Percentiles rank a stretch among this genome's conserved stretches.
phyloP scores from a whole-genome alignment of 2,888 invertebrate genomes.

The Rotaria magnacalcarata region DNA sequence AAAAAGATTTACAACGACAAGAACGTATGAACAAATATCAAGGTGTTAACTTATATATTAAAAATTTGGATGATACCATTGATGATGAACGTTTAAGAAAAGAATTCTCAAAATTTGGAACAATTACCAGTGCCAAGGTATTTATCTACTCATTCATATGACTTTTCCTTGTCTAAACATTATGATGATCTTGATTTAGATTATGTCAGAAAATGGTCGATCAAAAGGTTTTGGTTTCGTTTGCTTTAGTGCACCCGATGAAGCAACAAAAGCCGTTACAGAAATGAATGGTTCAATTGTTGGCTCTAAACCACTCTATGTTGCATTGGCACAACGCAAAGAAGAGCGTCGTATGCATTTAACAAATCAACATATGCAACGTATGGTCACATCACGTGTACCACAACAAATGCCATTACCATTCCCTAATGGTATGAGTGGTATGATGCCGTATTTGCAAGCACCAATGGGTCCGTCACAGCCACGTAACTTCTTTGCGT shows the following conservation, averaged over 20 bases:
- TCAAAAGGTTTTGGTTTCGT: constrained; percentile 90
- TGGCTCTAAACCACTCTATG: constrained; percentile 67
- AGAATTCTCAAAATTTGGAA: constrained; percentile 90
- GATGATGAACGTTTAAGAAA: constrained; percentile 91
- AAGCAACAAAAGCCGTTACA: constrained; percentile 67
- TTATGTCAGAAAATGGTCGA: constrained; percentile 64
- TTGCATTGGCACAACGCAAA: constrained; percentile 96
- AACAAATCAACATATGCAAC: constrained; percentile 45
- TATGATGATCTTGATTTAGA: constrained; percentile 6
- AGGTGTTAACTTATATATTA: constrained; percentile 96
- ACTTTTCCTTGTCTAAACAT: neutral
- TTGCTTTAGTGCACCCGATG: constrained; percentile 88
- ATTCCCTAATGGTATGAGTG: constrained; percentile 33
- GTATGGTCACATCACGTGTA: constrained; percentile 40
- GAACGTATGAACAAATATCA: constrained; percentile 76
- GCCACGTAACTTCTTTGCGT: constrained; percentile 39
- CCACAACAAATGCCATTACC: constrained; percentile 38
- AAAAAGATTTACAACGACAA: constrained; percentile 89
- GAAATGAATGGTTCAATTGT: constrained; percentile 47
- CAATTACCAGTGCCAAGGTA: constrained; percentile 98
- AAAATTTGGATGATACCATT: constrained; percentile 94
- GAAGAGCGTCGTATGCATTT: constrained; percentile 79
- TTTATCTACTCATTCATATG: too few species aligned
- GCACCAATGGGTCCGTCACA: constrained; percentile 37
- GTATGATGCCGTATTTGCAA: neutral